Percentiles rank a stretch among this genome's conserved stretches.
These are phyloP conservation scores for Ambastaia sidthimunki DNA, from an alignment of 2,797 vertebrate genomes.

Conservation along the genomic window DNA sequence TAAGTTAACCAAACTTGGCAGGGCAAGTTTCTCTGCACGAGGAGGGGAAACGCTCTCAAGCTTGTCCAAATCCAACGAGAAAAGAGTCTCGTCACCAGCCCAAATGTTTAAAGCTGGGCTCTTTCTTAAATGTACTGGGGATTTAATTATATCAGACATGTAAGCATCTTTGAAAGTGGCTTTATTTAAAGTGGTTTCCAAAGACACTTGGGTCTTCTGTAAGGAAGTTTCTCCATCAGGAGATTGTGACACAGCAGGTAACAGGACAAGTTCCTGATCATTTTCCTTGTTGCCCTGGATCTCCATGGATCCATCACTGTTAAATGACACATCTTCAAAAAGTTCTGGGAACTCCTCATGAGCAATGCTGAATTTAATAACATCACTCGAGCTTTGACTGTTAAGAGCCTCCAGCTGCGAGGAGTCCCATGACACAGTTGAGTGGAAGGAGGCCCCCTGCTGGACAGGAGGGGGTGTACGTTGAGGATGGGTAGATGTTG, in stretches of 20 bases:
- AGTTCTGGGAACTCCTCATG: slow-evolving; percentile 73
- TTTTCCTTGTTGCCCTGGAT: slow-evolving; percentile 53
- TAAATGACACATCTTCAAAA: slow-evolving; percentile 67
- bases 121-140: slow-evolving; percentile 17
- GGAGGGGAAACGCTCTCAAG: slow-evolving; percentile 65
- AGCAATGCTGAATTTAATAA: slow-evolving; percentile 68
- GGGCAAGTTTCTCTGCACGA: slow-evolving; percentile 62
- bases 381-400: slow-evolving; percentile 58
- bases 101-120: slow-evolving; percentile 37
- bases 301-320: slow-evolving; percentile 57
- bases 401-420: slow-evolving; percentile 52
- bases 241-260: slow-evolving; percentile 42
- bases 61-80: slow-evolving; percentile 76
- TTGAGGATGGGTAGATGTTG: background rate
- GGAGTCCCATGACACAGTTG: slow-evolving; percentile 66
- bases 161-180: slow-evolving; percentile 44
- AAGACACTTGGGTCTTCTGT: background rate
- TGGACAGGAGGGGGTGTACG: slow-evolving; percentile 50
- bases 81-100: slow-evolving; percentile 60
- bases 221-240: background rate
- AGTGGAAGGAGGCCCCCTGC: slow-evolving; percentile 54
- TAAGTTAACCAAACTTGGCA: slow-evolving; percentile 76
- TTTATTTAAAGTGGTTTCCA: slow-evolving; percentile 9
- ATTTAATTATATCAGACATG: slow-evolving; percentile 35
- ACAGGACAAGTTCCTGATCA: slow-evolving; percentile 51